These are phyloP conservation scores for Drosophila recens DNA, from an alignment of 2,888 invertebrate species.

Conservation along the genomic window DNA sequence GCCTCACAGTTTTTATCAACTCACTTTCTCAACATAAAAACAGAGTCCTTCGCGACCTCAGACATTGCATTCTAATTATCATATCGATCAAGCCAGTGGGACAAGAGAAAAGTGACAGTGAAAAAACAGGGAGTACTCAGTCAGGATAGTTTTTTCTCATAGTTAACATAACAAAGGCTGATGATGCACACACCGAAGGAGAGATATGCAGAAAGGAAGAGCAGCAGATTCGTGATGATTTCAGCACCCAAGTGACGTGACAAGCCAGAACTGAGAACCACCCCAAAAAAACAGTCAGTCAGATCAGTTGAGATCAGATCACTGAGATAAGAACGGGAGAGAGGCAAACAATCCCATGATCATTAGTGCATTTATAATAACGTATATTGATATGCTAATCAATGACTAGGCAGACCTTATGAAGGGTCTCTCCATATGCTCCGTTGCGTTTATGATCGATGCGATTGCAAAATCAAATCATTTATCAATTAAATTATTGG, in stretches of 20 bases:
- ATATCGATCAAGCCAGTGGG: constrained; percentile 69
- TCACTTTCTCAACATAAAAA: constrained; percentile 21
- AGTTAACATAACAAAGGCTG: constrained; percentile 79
- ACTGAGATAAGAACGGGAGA: constrained; percentile 29
- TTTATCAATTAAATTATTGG: constrained; percentile 82
- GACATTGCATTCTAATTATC: constrained; percentile 76
- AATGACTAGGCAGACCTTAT: constrained; percentile 45
- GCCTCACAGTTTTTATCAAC: constrained; percentile 45
- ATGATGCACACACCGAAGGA: constrained; percentile 61
- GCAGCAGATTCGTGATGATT: constrained; percentile 71
- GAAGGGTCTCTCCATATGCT: constrained; percentile 13
- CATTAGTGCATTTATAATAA: constrained; percentile 72
- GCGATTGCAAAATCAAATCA: constrained; percentile 73
- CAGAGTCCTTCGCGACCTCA: constrained; percentile 43
- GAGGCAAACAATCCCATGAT: constrained; percentile 75
- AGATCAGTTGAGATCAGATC: constrained; percentile 51
- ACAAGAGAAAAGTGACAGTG: constrained; percentile 67
- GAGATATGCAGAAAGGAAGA: constrained; percentile 17
- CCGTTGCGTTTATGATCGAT: constrained; percentile 70
- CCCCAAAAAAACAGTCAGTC: constrained; percentile 46
- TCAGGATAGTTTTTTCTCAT: constrained; percentile 71
- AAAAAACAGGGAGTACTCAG: constrained; percentile 36
- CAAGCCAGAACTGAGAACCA: constrained; percentile 45
- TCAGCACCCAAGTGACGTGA: constrained; percentile 73
- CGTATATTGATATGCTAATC: constrained; percentile 79